Evolutionary conservation across 2,113 vertebrate species (phyloP), one percentile per base, ranked within the genome.

Genomic region (Orycteropus afer): DNA sequence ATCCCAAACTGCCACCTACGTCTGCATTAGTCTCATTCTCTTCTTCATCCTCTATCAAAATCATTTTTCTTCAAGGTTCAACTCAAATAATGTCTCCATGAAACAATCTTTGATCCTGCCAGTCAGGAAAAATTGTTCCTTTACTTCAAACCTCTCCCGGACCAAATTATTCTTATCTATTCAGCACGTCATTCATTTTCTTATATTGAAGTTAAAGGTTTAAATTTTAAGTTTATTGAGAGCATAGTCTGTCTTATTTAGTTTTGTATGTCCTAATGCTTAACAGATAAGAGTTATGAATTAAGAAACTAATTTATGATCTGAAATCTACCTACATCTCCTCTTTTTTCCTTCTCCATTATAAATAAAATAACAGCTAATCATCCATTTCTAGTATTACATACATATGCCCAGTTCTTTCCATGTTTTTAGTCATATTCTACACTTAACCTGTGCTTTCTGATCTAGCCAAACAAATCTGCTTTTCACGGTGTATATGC

Each of bases 201-300:
- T 47, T 81, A 42, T 47, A 59, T 63, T 85, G 42, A 59, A 69
- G 17, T 55, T 53, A 18, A 25, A 55, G 73, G 55, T n/a, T 91
- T 76, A 79, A 92, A 63, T 69, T 92, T 65, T 71, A 92, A 91
- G 27, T 83, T 59, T 74, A 76, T 45, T 84, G 79, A 87, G 9
- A 81, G 12, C 29, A 71, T 14, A 74, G 5, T 78, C 77, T 42
- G 51, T 77, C 59, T 76, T 53, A 71, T n/a, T 85, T 45, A 81
- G 67, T 96, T 78, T 57, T 63, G 3, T 63, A 53, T 63, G 42
- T 27, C 42, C 45, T 17, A 49, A 14, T 61, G 10, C 17, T 89
- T 80, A 65, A 71, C 27, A 59, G 37, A 73, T 59, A 42, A 86
- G 77, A 82, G 22, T 76, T 80, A 61, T 42, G 49, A 87, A 47